These are phyloP conservation scores for Pseudorhiza aurosa DNA, from an alignment of 30 jellyfish, hydroid and myxozoan species.

Conservation along the genomic window DNA sequence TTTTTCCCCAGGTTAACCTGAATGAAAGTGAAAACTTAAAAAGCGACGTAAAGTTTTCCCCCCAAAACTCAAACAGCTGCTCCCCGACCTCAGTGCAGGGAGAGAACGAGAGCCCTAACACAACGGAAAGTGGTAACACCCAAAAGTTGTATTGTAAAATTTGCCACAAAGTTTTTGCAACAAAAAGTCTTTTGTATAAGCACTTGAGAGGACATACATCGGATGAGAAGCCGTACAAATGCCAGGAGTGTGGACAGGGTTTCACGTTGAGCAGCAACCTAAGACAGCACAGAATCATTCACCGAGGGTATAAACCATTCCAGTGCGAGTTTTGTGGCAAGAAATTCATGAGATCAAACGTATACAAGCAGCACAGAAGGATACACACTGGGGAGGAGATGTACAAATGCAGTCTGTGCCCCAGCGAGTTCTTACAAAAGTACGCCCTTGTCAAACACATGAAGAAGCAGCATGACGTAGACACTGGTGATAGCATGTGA, in stretches of 20 bases:
- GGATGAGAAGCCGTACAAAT: slow-evolving; percentile 97
- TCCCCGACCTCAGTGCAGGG: slow-evolving; percentile 76
- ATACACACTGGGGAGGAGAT: slow-evolving; percentile 98
- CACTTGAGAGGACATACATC: slow-evolving; percentile 98
- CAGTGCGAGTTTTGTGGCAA: slow-evolving; percentile 99
- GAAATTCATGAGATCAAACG: slow-evolving; percentile 98
- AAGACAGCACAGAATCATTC: slow-evolving; percentile 96
- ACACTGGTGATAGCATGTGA: slow-evolving; percentile 85
- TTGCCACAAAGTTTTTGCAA: slow-evolving; percentile 89
- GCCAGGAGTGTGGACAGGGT: slow-evolving; percentile 99
- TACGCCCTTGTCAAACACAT: slow-evolving; percentile 96
- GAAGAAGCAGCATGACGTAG: slow-evolving; percentile 96
- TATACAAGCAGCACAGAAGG: slow-evolving; percentile 96
- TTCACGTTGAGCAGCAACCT: slow-evolving; percentile 96
- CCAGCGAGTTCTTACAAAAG: slow-evolving; percentile 96
- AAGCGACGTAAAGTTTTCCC: slow-evolving; percentile 56
- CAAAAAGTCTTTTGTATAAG: slow-evolving; percentile 92
- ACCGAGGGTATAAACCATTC: slow-evolving; percentile 97
- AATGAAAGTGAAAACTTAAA: slow-evolving; percentile 53
- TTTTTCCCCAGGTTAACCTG: slow-evolving; percentile 42
- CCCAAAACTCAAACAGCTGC: slow-evolving; percentile 76
- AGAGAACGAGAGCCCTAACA: slow-evolving; percentile 81
- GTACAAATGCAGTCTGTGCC: slow-evolving; percentile 97
- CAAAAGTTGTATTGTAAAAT: slow-evolving; percentile 93
- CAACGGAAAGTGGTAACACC: slow-evolving; percentile 52